Evolutionary conservation across 2,888 invertebrate species (phyloP).

Genomic region (Sphaerophoria taeniata): DNA sequence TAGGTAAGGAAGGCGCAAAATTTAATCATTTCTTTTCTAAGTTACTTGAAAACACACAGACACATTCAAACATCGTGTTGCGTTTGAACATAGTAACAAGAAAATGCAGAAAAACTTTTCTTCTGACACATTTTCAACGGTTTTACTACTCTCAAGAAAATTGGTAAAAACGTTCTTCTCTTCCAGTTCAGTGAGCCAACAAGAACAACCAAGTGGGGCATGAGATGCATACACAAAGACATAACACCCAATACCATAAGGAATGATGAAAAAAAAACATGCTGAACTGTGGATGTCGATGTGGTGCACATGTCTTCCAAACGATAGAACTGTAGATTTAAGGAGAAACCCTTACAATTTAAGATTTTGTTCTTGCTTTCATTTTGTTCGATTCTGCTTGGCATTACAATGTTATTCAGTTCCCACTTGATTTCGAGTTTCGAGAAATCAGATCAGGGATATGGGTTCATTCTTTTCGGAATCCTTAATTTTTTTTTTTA

Average conservation of each 20-base stretch:
- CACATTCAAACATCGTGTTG: background rate
- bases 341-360: slow-evolving; percentile 36
- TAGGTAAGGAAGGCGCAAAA: slow-evolving; percentile 23
- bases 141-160: slow-evolving; percentile 34
- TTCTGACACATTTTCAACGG: slow-evolving; percentile 27
- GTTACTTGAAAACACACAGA: background rate
- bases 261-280: background rate
- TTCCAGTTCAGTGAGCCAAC: slow-evolving; percentile 59
- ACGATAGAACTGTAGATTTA: slow-evolving; percentile 37
- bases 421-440: slow-evolving; percentile 37
- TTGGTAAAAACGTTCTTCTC: slow-evolving; percentile 46
- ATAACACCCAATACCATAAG: slow-evolving; percentile 5
- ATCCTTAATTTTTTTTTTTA: background rate
- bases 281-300: background rate
- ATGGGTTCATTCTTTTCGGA: background rate
- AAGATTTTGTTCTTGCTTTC: background rate
- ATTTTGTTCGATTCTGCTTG: background rate
- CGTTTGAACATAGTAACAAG: background rate
- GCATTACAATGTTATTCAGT: slow-evolving; percentile 24
- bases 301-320: slow-evolving; percentile 48
- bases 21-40: slow-evolving; percentile 5
- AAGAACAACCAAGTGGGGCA: slow-evolving; percentile 5
- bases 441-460: slow-evolving; percentile 50
- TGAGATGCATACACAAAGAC: slow-evolving; percentile 43
- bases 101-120: slow-evolving; percentile 25